phyloP scores from a whole-genome alignment of 2,888 invertebrate species.

The Caradrina clavipalpis region DNA sequence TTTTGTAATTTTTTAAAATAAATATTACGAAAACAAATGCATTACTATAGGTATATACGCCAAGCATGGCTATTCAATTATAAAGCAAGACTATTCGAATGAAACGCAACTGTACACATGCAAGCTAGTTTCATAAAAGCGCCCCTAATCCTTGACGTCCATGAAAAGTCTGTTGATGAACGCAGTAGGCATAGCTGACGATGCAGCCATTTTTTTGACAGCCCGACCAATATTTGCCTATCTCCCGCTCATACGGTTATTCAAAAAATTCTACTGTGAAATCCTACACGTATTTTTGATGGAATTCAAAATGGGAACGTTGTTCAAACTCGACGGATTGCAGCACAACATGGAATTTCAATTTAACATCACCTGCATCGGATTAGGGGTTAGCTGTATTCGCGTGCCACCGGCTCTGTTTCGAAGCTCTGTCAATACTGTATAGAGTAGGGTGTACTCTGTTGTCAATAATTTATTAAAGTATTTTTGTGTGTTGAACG shows the following conservation, averaged over 20 bases:
- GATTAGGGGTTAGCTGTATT: slow-evolving; percentile 64
- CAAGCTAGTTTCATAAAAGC: slow-evolving; percentile 12
- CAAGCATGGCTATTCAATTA: too few species aligned
- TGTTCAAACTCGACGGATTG: slow-evolving; percentile 53
- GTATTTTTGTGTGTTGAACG: not conserved
- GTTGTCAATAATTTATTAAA: not conserved
- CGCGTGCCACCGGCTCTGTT: slow-evolving; percentile 11
- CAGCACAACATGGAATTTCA: slow-evolving; percentile 72
- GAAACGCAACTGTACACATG: not conserved
- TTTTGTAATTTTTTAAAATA: too few species aligned
- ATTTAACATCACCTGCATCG: slow-evolving; percentile 71
- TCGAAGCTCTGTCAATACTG: slow-evolving; percentile 9
- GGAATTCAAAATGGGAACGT: slow-evolving; percentile 50
- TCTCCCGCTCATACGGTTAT: slow-evolving; percentile 29
- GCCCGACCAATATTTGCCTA: slow-evolving; percentile 35
- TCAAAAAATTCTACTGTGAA: slow-evolving; percentile 42
- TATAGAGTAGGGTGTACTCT: slow-evolving; percentile 1
- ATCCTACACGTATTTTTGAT: slow-evolving; percentile 54
- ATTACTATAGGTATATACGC: too few species aligned
- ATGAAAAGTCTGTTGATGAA: not conserved
- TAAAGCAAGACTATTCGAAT: too few species aligned
- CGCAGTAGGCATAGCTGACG: slow-evolving; percentile 11
- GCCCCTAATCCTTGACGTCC: not conserved
- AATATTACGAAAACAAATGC: too few species aligned
- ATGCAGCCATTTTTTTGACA: slow-evolving; percentile 29